These are phyloP conservation scores for Galagoides demidoff DNA, from an alignment of 2,797 vertebrate genomes.

Conservation along the genomic window DNA sequence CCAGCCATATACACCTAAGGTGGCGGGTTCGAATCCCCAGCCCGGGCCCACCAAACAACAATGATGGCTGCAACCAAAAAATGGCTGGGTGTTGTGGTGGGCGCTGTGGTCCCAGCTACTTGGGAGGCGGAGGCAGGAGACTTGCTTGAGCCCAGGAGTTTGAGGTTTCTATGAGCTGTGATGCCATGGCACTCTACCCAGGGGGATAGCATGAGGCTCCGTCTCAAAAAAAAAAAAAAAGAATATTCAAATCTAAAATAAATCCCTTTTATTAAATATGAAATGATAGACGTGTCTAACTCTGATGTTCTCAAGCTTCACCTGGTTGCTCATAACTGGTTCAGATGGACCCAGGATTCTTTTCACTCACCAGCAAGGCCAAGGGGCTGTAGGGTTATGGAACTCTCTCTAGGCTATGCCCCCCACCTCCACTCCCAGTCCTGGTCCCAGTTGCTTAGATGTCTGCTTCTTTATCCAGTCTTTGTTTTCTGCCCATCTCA, in stretches of 20 bases:
- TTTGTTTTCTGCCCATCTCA: not conserved
- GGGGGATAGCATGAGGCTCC: too few relatives aligned
- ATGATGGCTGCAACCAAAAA: too few relatives aligned
- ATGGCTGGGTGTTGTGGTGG: too few relatives aligned
- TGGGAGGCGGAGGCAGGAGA: too few relatives aligned
- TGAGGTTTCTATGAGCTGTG: too few relatives aligned
- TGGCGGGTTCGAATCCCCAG: too few relatives aligned
- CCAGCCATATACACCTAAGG: too few relatives aligned
- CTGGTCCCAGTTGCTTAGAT: not conserved
- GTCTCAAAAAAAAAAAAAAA: too few relatives aligned
- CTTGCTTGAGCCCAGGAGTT: too few relatives aligned
- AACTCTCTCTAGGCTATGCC: not conserved
- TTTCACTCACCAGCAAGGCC: not conserved
- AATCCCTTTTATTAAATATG: not conserved
- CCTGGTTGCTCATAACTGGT: not conserved
- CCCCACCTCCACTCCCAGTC: not conserved
- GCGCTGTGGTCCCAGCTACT: too few relatives aligned
- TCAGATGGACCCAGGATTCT: not conserved
- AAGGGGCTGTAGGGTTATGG: not conserved
- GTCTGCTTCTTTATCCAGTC: not conserved
- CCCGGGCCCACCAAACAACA: too few relatives aligned
- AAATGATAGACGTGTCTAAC: not conserved
- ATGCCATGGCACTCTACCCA: too few relatives aligned
- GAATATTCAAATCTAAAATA: conserved; percentile 23
- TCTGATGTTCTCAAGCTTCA: not conserved